Base-by-base conservation (phyloP, 2,888 invertebrate genomes). In the Drosophila subquinaria region DNA sequence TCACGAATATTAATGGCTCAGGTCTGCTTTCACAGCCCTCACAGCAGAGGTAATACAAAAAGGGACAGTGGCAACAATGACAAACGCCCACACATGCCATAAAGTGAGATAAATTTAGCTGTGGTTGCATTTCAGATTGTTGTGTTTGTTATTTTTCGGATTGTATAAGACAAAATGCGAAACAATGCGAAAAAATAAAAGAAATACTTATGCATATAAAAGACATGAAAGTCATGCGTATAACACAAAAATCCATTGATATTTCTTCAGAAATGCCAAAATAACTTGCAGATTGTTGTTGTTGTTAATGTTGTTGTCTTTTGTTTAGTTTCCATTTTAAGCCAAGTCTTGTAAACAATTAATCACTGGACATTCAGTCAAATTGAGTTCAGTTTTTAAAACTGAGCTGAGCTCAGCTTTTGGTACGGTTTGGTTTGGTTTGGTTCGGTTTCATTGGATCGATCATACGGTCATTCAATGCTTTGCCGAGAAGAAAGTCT, bases 401-500 rank as follows among this genome's bases (percentile, higher is more conserved):
- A 13, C 30, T 9, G 30, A 50, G 68, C 23, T 48, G 11, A 53
- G 60, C 33, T 64, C 36, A n/a, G n/a, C 11, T 47, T 30, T 53
- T 15, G 43, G 27, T 42, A 45, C 13, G 45, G 13, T 62, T n/a
- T n/a, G n/a, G 27, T 43, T 72, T 50, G 38, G 57, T 35, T 40
- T 11, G 17, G 40, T 40, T 33, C 0, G n/a, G 45, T 11, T 51
- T 35, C 20, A 50, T 64, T 43, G 48, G 33, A 17, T 45, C 67
- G 70, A 70, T 75, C 45, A 61, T 64, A 61, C 78, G 78, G 50
- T 20, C 56, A 45, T 57, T 59, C 36, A 52, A 40, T 43, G 51
- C 35, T 35, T 62, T 51, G 43, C 20, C 30, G 3, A 8, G 43
- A 79, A 68, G 77, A 78, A 80, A 78, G 77, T 78, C 78, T 68